A percentile compares a stretch with the other conserved stretches of the same genome.
phyloP scores from a whole-genome alignment of 1,140 invertebrate species.

The Trichonephila clavata region DNA sequence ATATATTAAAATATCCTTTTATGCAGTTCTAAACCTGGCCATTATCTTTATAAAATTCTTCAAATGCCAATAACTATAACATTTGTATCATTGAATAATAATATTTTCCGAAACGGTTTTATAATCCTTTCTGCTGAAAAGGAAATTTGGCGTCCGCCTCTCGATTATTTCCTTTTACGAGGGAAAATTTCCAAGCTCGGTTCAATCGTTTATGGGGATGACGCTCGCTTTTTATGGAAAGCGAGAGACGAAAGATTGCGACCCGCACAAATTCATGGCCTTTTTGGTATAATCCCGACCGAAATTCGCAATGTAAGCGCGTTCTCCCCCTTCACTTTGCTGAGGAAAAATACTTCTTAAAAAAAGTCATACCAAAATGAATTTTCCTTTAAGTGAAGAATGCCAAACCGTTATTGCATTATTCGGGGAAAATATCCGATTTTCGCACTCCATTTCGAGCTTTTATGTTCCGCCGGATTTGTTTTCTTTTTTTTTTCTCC shows the following conservation, averaged over 20 bases:
- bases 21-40: no score
- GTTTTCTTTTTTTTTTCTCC: not conserved
- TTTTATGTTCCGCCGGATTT: slow-evolving; percentile 53
- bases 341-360: slow-evolving; percentile 5
- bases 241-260: slow-evolving; percentile 25
- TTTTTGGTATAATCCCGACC: slow-evolving; percentile 2
- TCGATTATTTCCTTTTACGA: not conserved
- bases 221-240: not conserved
- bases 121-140: not conserved
- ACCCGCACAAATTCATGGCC: slow-evolving; percentile 39
- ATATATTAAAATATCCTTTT: no score
- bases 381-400: slow-evolving; percentile 35
- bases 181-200: not conserved
- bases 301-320: slow-evolving; percentile 33
- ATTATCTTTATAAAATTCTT: no score
- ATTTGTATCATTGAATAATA: not conserved
- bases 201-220: not conserved
- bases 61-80: not conserved
- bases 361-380: slow-evolving; percentile 12
- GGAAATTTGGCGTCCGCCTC: not conserved
- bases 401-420: slow-evolving; percentile 42
- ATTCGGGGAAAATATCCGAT: slow-evolving; percentile 38
- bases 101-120: not conserved
- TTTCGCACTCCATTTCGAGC: slow-evolving; percentile 47
- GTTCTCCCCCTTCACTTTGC: not conserved